Percentiles rank a stretch among this genome's conserved stretches.
phyloP scores from a whole-genome alignment of 2,797 vertebrate species.

The Coregonus suidteri region DNA sequence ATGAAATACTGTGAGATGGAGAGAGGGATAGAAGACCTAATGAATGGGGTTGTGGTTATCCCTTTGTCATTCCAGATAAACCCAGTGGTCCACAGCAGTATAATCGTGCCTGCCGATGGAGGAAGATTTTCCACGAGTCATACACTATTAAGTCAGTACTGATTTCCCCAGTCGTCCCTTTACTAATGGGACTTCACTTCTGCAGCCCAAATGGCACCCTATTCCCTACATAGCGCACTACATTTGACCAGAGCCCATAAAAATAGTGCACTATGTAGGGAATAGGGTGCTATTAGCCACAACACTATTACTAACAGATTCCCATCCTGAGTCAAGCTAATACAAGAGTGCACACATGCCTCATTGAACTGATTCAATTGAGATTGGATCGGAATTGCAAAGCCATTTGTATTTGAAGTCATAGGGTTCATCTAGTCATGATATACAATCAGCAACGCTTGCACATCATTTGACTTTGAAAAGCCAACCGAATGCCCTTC shows the following conservation, averaged over 20 bases:
- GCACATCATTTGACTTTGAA: not conserved
- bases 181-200: slow-evolving; percentile 23
- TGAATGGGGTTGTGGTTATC: slow-evolving; percentile 17
- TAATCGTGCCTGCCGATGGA: slow-evolving; percentile 70
- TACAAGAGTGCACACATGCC: slow-evolving; percentile 10
- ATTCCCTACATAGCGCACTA: no score
- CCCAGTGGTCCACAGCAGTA: slow-evolving; percentile 68
- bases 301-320: no score
- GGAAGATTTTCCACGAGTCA: slow-evolving; percentile 52
- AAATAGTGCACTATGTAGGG: no score
- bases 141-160: slow-evolving; percentile 65
- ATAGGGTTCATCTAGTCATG: not conserved
- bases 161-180: slow-evolving; percentile 19
- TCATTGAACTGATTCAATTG: slow-evolving; percentile 23
- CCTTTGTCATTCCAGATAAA: slow-evolving; percentile 65
- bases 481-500: not conserved
- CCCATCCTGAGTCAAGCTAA: no score
- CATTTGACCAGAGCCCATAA: no score
- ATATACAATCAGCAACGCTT: slow-evolving; percentile 6
- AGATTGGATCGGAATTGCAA: slow-evolving; percentile 14
- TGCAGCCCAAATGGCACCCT: no score
- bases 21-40: not conserved
- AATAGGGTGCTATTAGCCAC: no score
- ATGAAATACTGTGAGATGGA: not conserved
- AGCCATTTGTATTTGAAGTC: slow-evolving; percentile 13